Evolutionary conservation across 2,113 vertebrate species (phyloP), one percentile per base, ranked within the genome.

Genomic region (Acrocephalus arundinaceus): DNA sequence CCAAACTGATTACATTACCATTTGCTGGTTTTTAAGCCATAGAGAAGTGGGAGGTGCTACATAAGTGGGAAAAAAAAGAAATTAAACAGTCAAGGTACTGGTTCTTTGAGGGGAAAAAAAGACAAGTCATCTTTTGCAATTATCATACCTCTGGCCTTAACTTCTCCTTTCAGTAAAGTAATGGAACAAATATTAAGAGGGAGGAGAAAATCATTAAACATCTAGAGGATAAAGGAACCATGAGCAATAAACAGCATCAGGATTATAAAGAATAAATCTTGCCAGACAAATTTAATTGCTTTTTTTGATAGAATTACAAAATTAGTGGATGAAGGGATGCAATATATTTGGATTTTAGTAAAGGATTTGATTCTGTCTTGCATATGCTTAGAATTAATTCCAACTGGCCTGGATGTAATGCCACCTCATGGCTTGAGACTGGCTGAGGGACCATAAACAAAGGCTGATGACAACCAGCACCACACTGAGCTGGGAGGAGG

Each of bases 151-250:
- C 90, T 89, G 59, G 92, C 75, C 92, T 96, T 85, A 96, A 95
- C 80, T 94, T 97, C 90, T 96, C 79, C 86, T 94, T 94, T 80
- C 86, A 95, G 88, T 94, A 85, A 91, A 97, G 89, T 95, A 90
- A 93, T 93, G 88, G 93, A 95, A 95, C 96, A 97, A 96, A 97
- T 96, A 96, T 97, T 95, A 94, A 96, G 95, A 93, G 96, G 93
- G 94, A 95, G 95, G 91, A 97, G 90, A 96, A 95, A 92, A 96
- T 95, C 94, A 94, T 95, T 97, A 96, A 95, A 90, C 88, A 95
- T 96, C 92, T 81, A 95, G 77, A 91, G 87, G 91, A 96, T 94
- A 96, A 97, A 95, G 86, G 87, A 92, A 96, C 90, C 68, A 87
- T 35, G 35, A 91, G 95, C 93, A 96, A 95, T 95, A 96, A 94